These are phyloP conservation scores for Heteropelma amictum DNA, from an alignment of 2,888 invertebrate genomes.

Conservation along the genomic window DNA sequence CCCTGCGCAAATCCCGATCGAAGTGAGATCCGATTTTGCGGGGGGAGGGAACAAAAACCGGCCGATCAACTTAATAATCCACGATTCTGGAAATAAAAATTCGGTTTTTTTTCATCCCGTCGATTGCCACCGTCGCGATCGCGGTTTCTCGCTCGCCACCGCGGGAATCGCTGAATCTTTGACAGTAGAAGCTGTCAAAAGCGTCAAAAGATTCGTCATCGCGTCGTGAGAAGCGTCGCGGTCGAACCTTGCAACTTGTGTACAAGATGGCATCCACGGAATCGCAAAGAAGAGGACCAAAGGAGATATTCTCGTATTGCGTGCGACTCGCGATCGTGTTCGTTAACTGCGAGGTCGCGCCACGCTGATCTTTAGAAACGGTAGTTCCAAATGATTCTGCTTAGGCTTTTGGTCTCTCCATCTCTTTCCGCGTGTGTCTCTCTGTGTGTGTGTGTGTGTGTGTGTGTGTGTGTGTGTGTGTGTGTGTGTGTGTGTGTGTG, in stretches of 20 bases:
- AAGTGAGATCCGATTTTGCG: slow-evolving; percentile 26
- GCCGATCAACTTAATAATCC: slow-evolving; percentile 49
- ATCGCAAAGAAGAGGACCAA: slow-evolving; percentile 19
- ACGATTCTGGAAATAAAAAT: slow-evolving; percentile 17
- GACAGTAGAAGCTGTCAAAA: too few relatives aligned
- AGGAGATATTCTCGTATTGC: slow-evolving; percentile 47
- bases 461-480: not conserved
- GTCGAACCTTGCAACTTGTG: slow-evolving; percentile 31
- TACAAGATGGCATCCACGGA: slow-evolving; percentile 15
- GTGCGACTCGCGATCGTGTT: slow-evolving; percentile 58
- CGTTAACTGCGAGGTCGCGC: slow-evolving; percentile 57
- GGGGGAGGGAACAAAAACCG: too few relatives aligned
- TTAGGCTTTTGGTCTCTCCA: slow-evolving; percentile 19
- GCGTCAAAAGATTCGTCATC: slow-evolving; percentile 53
- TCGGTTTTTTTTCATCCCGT: not conserved
- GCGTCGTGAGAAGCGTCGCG: slow-evolving; percentile 51
- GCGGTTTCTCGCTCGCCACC: too few relatives aligned
- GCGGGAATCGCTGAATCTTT: too few relatives aligned
- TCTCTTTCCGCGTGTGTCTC: not conserved
- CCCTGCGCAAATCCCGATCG: slow-evolving; percentile 41
- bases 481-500: not conserved
- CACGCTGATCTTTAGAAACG: slow-evolving; percentile 57
- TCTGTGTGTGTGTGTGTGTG: not conserved
- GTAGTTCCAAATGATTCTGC: slow-evolving; percentile 53
- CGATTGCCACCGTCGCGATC: slow-evolving; percentile 46